Conservation (phyloP, 2,888 invertebrate species). For the Prostheceraeus crozeri region DNA sequence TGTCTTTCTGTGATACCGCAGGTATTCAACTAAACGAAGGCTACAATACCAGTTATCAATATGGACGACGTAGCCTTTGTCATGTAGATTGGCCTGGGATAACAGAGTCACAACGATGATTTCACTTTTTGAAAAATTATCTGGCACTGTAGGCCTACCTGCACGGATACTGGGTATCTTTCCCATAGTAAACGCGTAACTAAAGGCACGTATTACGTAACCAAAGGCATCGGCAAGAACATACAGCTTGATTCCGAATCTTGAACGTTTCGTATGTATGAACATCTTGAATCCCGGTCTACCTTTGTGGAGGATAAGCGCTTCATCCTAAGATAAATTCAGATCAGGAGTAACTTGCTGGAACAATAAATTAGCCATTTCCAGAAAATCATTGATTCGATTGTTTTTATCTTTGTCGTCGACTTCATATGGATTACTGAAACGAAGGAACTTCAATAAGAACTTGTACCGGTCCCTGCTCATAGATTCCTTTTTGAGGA, state of each 20-base stretch:
- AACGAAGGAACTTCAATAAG: constrained; percentile 21
- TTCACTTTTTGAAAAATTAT: constrained; percentile 24
- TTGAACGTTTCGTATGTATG: not conserved
- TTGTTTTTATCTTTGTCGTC: constrained; percentile 12
- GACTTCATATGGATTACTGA: constrained; percentile 24
- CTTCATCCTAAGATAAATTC: constrained; percentile 21
- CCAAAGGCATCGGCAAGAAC: not conserved
- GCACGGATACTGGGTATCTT: constrained; percentile 26
- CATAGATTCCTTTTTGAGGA: constrained; percentile 16
- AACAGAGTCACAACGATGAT: constrained; percentile 19
- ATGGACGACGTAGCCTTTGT: constrained; percentile 29
- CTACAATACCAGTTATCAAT: constrained; percentile 28
- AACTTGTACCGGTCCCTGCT: constrained; percentile 22
- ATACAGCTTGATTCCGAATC: not conserved
- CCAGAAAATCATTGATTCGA: constrained; percentile 9
- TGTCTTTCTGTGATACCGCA: constrained; percentile 19
- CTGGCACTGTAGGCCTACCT: constrained; percentile 18
- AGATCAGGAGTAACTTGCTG: constrained; percentile 7
- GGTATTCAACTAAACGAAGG: constrained; percentile 22
- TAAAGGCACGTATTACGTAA: constrained; percentile 18
- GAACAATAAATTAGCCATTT: constrained; percentile 23
- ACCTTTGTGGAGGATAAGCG: constrained; percentile 15
- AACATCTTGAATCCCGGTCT: constrained; percentile 15
- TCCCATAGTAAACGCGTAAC: constrained; percentile 17
- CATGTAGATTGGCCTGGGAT: constrained; percentile 16